Base-by-base conservation (phyloP, 2,888 invertebrate genomes). In the Tortrix viridana region DNA sequence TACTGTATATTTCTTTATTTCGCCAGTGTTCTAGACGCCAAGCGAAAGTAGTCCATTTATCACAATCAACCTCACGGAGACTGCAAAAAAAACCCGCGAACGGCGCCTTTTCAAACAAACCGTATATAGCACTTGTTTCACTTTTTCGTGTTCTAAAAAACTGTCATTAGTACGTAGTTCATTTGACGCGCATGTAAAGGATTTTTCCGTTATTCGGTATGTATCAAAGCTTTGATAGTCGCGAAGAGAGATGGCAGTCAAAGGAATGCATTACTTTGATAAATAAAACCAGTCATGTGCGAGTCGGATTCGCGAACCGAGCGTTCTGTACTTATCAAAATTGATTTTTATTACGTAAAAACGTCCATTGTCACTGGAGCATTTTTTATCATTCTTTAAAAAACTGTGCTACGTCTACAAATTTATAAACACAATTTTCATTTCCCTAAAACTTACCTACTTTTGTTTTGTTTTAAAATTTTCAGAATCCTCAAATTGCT, bases 41-140 rank as follows among this genome's bases (percentile, higher is more conserved):
- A 49, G 59, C 16, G 53, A 60, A 61, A 63, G 65, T 70, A 60
- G 57, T 74, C 77, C 76, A 82, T 85, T 84, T 78, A 80, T 86
- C 85, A 85, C 86, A 85, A 86, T 86, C 86, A 85, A 79, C 72
- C 68, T 71, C 69, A 69, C 72, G 32, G 32, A 71, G 70, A 71
- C 72, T 72, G 71, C 72, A 77, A 78, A 77, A 79, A 74, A 68
- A 69, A 69, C 71, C 65, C 37, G 70, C 73, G 71, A 71, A 43
- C 57, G 57, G 38, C 41, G 56, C 18, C 50, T 62, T 62, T 62
- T 56, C 52, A 12, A 26, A 57, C 49, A 62, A 56, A 20, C 46
- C 16, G 59, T 60, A 60, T 46, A 44, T 53, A 57, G 44, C 46
- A 50, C 50, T 62, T 56, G 56, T 62, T 62, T 52, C 44, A 26